phyloP scores from a whole-genome alignment of 2,113 vertebrate species.

The Mugil cephalus region DNA sequence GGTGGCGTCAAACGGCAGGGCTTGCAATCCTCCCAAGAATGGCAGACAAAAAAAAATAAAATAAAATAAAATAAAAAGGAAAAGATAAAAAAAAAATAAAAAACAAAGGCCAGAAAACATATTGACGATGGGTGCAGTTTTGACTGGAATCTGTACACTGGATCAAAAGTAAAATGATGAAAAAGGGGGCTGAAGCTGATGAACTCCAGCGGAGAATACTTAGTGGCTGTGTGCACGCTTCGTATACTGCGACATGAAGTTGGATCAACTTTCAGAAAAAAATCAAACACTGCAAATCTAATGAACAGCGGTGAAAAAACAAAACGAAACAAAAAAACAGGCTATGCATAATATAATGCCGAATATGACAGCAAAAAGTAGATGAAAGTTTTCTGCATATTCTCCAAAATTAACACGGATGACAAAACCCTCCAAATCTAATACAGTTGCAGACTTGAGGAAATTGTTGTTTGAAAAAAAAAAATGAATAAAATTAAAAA shows the following conservation, averaged over 20 bases:
- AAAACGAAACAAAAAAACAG: slow-evolving; percentile 62
- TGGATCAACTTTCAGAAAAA: slow-evolving; percentile 82
- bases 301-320: slow-evolving; percentile 85
- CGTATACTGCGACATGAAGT: slow-evolving; percentile 83
- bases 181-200: slow-evolving; percentile 84
- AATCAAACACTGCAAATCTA: slow-evolving; percentile 90
- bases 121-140: slow-evolving; percentile 88
- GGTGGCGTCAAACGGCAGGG: slow-evolving; percentile 90
- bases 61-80: too few species aligned
- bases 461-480: slow-evolving; percentile 57
- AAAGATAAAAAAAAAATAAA: slow-evolving; percentile 44
- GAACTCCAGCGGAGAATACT: slow-evolving; percentile 85
- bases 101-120: slow-evolving; percentile 69
- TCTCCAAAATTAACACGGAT: slow-evolving; percentile 82
- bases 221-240: slow-evolving; percentile 73
- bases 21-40: slow-evolving; percentile 89
- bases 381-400: slow-evolving; percentile 85
- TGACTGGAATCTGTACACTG: slow-evolving; percentile 85
- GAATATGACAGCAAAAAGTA: slow-evolving; percentile 77
- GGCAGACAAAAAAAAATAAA: slow-evolving; percentile 80
- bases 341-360: slow-evolving; percentile 58
- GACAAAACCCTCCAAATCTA: slow-evolving; percentile 70
- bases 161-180: slow-evolving; percentile 85
- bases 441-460: slow-evolving; percentile 62
- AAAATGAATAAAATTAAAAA: slow-evolving; percentile 32